Conservation (phyloP, 2,888 invertebrate genomes). For the Stenolophus ochropezus region DNA sequence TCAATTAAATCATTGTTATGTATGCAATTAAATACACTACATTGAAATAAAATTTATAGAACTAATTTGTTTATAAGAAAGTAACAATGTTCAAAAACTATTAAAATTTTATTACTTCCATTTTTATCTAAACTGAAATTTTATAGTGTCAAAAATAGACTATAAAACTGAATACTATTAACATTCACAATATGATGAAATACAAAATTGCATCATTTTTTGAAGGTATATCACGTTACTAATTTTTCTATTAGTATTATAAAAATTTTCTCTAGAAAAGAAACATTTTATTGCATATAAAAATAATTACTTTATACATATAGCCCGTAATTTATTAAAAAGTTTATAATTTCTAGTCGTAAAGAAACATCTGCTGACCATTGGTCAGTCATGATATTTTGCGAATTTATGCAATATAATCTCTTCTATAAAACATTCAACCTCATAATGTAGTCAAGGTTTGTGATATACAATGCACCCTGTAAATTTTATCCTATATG, state of each 20-base stretch:
- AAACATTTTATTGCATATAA: neutral
- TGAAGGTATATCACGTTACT: neutral
- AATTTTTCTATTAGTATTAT: neutral
- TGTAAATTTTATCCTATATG: no score
- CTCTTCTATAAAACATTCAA: no score
- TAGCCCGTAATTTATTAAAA: neutral
- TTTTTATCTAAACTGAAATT: neutral
- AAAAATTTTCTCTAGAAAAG: neutral
- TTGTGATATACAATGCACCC: no score
- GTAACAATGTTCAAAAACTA: neutral
- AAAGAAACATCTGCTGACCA: neutral
- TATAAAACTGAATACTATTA: neutral
- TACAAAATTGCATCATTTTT: neutral
- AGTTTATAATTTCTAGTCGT: neutral
- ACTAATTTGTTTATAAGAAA: constrained; percentile 23
- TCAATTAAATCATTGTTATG: constrained; percentile 23
- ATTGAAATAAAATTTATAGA: constrained; percentile 9
- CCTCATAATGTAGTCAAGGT: no score
- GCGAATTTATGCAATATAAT: neutral
- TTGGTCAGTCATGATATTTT: neutral
- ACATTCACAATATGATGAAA: neutral
- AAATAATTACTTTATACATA: neutral
- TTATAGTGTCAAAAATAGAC: neutral
- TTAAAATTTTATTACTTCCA: constrained; percentile 27
- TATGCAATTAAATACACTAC: neutral